Evolutionary conservation across 1,140 invertebrate species (phyloP), one percentile per base, ranked within the genome.

Genomic region (Trichonephila inaurata): DNA sequence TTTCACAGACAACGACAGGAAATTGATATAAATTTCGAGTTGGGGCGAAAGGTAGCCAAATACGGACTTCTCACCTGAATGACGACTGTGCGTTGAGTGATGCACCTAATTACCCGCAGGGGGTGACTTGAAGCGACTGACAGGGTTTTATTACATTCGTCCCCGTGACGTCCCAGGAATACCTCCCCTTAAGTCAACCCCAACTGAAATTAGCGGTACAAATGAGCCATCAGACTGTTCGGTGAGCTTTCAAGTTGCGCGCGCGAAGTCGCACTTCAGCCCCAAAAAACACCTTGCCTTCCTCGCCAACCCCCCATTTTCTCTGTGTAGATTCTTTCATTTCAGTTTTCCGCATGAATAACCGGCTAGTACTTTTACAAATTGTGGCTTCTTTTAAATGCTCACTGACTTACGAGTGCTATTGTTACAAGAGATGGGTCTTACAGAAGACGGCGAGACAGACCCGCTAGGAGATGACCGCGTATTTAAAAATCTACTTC

Each of bases 61-160:
- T 85, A 60, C 60, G 83, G 91, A 19, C 28, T 19, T 44, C 33
- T 14, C 33, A 72, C 72, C 64, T 85, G 66, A 51, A 16, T 92
- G 81, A 82, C 51, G 66, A 28, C 24, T 44, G 60, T 66, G 24
- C 33, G 24, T 58, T 89, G 87, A 66, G 18, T 58, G 51, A 77
- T 77, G 89, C 89, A 8, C 24, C 58, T 44, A 60, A 64, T 88
- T 51, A 14, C 58, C 92, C 86, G n/a, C 66, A 16, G 86, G 86
- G 81, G 64, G 33, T 66, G 66, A 91, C 69, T 51, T 81, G 40
- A 28, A 86, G 19, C 44, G 33, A 72, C 83, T 93, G 86, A 93
- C 92, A 93, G 85, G 92, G 85, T 89, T 93, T 93, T 93, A 93
- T 93, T 93, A 93, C 72, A 88, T 88, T 86, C 62, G 61, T 91